A percentile compares a stretch with the other conserved stretches of the same genome.
phyloP scores from a whole-genome alignment of 2,113 vertebrate species.

The Hippopotamus amphibius region DNA sequence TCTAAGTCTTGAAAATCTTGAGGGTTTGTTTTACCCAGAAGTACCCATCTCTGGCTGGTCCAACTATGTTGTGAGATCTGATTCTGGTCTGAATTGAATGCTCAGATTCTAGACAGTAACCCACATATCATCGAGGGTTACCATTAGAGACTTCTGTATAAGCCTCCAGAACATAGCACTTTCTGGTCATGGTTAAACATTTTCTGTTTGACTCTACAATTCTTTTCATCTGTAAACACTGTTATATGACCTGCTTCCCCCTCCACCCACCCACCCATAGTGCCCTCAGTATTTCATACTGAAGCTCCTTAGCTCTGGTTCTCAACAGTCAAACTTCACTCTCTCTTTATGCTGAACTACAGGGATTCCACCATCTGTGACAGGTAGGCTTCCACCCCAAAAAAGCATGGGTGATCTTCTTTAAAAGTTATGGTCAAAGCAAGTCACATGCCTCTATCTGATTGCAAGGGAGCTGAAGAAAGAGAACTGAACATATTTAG shows the following conservation, averaged over 20 bases:
- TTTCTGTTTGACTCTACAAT: not conserved
- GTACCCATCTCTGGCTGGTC: not conserved
- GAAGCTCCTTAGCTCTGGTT: not conserved
- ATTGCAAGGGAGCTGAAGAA: not conserved
- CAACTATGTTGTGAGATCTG: not conserved
- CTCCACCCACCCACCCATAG: accelerated
- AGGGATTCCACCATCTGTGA: not conserved
- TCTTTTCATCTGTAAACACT: not conserved
- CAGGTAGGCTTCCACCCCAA: accelerated
- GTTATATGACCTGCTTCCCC: not conserved
- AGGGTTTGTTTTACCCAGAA: not conserved
- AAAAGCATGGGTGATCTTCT: not conserved
- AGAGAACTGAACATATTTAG: not conserved
- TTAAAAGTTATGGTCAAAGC: not conserved
- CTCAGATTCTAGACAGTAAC: not conserved
- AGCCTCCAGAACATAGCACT: not conserved
- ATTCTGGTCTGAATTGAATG: not conserved
- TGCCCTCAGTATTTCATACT: not conserved
- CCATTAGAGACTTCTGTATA: not conserved
- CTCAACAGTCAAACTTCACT: not conserved
- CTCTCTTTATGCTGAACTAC: not conserved
- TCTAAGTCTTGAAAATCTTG: not conserved
- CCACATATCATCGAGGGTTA: not conserved
- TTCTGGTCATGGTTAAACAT: not conserved
- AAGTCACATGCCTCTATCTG: not conserved